Evolutionary conservation across 2,797 vertebrate genomes (phyloP).

Genomic region (Emys orbicularis): DNA sequence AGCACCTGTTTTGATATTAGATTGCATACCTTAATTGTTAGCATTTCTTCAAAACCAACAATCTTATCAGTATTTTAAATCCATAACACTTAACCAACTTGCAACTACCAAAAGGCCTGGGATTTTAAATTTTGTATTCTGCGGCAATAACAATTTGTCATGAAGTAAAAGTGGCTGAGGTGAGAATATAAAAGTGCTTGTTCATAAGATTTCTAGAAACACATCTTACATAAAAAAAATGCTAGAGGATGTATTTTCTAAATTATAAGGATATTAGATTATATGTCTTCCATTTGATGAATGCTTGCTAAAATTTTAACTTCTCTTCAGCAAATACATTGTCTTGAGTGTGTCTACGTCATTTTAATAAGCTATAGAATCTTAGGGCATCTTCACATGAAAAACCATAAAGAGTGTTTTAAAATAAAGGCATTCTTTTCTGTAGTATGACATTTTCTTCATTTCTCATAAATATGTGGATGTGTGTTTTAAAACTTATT

Average conservation of each 20-base stretch:
- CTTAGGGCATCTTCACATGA: neutral
- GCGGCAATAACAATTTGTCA: neutral
- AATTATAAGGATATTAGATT: neutral
- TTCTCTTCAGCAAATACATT: neutral
- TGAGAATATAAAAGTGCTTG: neutral
- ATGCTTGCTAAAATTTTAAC: neutral
- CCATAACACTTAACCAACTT: neutral
- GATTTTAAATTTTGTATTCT: neutral
- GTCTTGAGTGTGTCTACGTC: neutral
- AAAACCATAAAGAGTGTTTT: neutral
- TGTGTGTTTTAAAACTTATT: neutral
- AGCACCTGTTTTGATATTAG: neutral
- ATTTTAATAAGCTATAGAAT: neutral
- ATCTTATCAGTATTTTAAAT: neutral
- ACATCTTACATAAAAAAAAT: neutral
- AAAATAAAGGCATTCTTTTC: neutral
- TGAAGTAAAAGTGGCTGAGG: neutral
- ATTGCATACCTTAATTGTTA: neutral
- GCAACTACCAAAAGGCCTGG: neutral
- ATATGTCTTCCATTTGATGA: neutral
- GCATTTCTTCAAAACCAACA: accelerated
- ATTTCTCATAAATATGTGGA: neutral
- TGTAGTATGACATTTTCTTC: neutral
- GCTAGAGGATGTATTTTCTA: neutral
- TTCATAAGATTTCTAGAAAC: neutral